Percentiles rank a stretch among this genome's conserved stretches.
Conservation (phyloP, 2,888 invertebrate species). For the Eupithecia pulchellata region DNA sequence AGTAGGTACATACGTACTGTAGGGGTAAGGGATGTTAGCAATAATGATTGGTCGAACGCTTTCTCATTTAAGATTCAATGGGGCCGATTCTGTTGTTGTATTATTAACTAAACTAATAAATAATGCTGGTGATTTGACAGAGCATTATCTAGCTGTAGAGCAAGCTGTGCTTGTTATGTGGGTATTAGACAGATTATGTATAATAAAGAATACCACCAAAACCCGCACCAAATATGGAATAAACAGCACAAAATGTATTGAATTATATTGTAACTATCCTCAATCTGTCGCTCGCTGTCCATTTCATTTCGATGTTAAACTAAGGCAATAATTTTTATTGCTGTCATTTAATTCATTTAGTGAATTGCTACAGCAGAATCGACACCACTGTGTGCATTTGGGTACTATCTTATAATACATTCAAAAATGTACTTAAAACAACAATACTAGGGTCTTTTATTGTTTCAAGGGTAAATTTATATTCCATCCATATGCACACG, state of each 20-base stretch:
- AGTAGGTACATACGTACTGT: conserved; percentile 66
- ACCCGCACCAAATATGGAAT: not conserved
- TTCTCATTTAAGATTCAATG: conserved; percentile 47
- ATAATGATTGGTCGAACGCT: conserved; percentile 80
- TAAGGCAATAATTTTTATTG: not conserved
- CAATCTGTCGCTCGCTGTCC: not conserved
- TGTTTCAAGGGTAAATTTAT: not conserved
- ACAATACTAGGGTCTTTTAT: not conserved
- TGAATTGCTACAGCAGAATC: not conserved
- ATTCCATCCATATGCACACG: conserved; percentile 31
- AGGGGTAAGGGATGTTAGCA: conserved; percentile 80
- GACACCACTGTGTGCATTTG: conserved; percentile 37
- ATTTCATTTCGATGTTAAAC: not conserved
- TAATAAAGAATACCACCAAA: not conserved
- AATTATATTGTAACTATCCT: not conserved
- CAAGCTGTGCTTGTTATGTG: not conserved
- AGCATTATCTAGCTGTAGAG: not conserved
- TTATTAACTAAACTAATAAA: not conserved
- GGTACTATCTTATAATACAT: conserved; percentile 19
- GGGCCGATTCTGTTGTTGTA: not conserved
- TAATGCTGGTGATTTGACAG: not conserved
- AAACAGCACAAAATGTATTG: not conserved
- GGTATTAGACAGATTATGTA: not conserved
- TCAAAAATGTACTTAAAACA: not conserved
- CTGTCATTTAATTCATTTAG: not conserved